Evolutionary conservation across 2,797 vertebrate species (phyloP).

Genomic region (Heliangelus exortis): DNA sequence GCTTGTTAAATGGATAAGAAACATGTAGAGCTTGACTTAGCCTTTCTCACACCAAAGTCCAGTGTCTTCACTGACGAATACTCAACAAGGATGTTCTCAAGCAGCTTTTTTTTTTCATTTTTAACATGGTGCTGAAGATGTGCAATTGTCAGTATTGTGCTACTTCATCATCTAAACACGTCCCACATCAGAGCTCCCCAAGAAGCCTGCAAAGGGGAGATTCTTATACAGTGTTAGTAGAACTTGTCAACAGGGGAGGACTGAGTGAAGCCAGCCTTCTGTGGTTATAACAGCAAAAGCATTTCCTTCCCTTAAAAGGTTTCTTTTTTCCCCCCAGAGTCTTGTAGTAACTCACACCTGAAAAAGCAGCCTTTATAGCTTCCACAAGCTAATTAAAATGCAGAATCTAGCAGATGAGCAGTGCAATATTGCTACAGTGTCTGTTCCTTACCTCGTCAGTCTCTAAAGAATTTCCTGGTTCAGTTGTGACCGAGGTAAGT

Average conservation of each 20-base stretch:
- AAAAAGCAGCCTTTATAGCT: constrained; percentile 38
- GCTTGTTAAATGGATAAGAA: not conserved
- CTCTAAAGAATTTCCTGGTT: constrained; percentile 44
- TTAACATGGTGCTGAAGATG: not conserved
- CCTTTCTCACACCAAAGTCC: not conserved
- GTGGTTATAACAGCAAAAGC: constrained; percentile 10
- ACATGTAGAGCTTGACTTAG: not conserved
- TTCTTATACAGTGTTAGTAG: not conserved
- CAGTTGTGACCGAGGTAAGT: not conserved
- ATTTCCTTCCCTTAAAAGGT: constrained; percentile 19
- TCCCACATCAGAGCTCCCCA: not conserved
- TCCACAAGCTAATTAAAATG: constrained; percentile 65
- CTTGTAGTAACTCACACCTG: constrained; percentile 56
- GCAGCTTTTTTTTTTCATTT: not conserved
- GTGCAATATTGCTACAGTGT: constrained; percentile 32
- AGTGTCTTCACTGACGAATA: not conserved
- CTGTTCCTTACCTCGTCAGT: constrained; percentile 42
- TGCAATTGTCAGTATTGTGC: not conserved
- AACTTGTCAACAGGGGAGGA: constrained; percentile 25
- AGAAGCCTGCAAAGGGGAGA: not conserved
- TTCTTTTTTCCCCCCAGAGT: not conserved
- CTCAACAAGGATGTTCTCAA: not conserved
- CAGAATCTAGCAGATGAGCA: constrained; percentile 41
- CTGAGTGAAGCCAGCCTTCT: constrained; percentile 20
- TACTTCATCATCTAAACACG: not conserved